Evolutionary conservation across 2,888 invertebrate species (phyloP).

Genomic region (Zele albiditarsus): DNA sequence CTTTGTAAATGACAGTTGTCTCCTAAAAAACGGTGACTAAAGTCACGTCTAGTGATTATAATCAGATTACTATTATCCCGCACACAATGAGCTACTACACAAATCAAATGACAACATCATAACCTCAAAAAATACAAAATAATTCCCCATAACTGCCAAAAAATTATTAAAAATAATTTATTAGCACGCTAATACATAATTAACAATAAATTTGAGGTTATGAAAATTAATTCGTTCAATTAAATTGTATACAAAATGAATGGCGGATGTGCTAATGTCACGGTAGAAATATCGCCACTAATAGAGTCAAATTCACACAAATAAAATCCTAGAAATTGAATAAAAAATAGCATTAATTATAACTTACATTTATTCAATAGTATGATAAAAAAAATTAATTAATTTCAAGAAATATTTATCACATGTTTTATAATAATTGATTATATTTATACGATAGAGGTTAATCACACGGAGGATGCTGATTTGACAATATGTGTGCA

Average conservation of each 20-base stretch:
- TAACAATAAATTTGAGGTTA: no score
- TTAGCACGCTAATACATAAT: background rate
- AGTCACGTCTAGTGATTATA: background rate
- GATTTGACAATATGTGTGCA: slow-evolving; percentile 63
- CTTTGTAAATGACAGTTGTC: slow-evolving; percentile 11
- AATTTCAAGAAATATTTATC: background rate
- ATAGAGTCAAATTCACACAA: slow-evolving; percentile 50
- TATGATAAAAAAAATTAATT: background rate
- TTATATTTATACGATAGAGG: slow-evolving; percentile 29
- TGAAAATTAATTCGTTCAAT: background rate
- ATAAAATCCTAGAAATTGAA: slow-evolving; percentile 24
- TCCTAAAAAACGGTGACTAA: background rate
- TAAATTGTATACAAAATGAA: slow-evolving; percentile 28
- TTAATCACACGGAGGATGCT: slow-evolving; percentile 63
- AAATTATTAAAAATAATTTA: background rate
- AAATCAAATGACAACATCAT: background rate
- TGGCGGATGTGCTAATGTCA: slow-evolving; percentile 56
- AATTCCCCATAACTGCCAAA: background rate
- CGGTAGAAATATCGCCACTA: slow-evolving; percentile 55
- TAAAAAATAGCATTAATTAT: background rate
- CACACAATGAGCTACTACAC: background rate
- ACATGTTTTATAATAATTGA: background rate
- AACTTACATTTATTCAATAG: background rate
- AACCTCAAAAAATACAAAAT: background rate
- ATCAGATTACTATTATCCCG: background rate